Base-by-base conservation (phyloP, 2,113 vertebrate genomes). In the Aleadryas rufinucha region DNA sequence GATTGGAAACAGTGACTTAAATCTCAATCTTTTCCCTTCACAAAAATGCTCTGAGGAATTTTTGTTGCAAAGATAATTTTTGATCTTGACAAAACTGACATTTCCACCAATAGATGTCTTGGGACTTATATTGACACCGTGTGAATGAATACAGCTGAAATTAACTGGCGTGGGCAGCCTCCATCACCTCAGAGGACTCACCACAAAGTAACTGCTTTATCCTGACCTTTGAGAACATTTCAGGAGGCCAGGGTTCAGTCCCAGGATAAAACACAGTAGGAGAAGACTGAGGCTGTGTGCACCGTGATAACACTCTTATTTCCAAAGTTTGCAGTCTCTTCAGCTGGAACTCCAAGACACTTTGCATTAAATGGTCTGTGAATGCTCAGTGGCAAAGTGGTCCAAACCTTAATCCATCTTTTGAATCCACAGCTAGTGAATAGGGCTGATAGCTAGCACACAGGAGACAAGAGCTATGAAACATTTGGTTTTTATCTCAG, bases 141-240 rank as follows among this genome's bases (percentile, higher is more conserved):
- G 41, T 56, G 57, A 76, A 80, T 13, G 18, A 72, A 80, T 27
- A 20, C 14, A 77, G 42, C 18, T 74, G 37, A 86, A 92, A 94
- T 79, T 39, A 80, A 39, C 42, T 16, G 37, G 14, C 45, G 50
- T 13, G 5, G 10, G 28, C 33, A 37, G 5, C 17, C 27, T 21
- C 82, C 47, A 31, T 41, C 84, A 61, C 45, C 47, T 84, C 68
- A 49, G 76, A 86, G 39, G 47, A 74, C n/a, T 74, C 9, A 5
- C 11, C 17, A 53, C 31, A 53, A 86, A 82, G 81, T 41, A 33
- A 87, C 35, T 74, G 28, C 30, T 47, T 3, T 50, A 66, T 86
- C 56, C 35, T 93, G 86, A 90, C 91, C 77, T 86, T 94, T 75
- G 56, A 84, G 79, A 89, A 84, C 35, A 81, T 82, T 91, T 89